A percentile compares a stretch with the other conserved stretches of the same genome.
Conservation (phyloP, 2,888 invertebrate genomes). For the Calliphora vomitoria region DNA sequence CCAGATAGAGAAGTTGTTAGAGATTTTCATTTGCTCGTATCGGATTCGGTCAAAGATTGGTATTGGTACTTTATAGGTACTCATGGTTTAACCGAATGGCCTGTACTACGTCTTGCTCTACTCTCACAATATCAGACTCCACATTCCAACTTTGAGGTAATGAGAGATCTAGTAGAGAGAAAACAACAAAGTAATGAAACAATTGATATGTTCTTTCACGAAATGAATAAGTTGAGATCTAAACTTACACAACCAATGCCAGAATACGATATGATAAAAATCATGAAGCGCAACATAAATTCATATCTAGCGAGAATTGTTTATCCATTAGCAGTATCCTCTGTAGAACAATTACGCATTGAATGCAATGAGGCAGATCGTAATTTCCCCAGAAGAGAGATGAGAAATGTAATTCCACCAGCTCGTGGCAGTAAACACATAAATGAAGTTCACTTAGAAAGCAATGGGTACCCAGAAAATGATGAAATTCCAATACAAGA, state of each 20-base stretch:
- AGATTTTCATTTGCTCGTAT: not conserved
- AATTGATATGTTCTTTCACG: not conserved
- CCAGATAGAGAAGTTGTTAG: not conserved
- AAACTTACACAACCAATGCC: conserved; percentile 4
- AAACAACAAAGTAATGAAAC: not conserved
- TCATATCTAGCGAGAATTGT: not conserved
- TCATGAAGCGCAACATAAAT: not conserved
- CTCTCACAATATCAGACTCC: not conserved
- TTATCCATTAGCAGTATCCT: not conserved
- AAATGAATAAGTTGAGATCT: not conserved
- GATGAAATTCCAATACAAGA: not conserved
- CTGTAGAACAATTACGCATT: conserved; percentile 16
- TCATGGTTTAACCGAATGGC: not conserved
- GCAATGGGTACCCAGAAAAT: too few species aligned
- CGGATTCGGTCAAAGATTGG: not conserved
- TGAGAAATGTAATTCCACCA: not conserved
- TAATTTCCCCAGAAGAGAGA: conserved; percentile 4
- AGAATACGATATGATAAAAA: conserved; percentile 4
- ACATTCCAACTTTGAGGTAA: not conserved
- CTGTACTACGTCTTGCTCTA: not conserved
- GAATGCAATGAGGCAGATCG: not conserved
- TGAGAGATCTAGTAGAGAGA: not conserved
- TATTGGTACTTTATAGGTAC: not conserved
- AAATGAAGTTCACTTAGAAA: not conserved
- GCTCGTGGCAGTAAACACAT: not conserved